These are phyloP conservation scores for Condylura cristata DNA, from an alignment of 2,113 vertebrate genomes.

Conservation along the genomic window DNA sequence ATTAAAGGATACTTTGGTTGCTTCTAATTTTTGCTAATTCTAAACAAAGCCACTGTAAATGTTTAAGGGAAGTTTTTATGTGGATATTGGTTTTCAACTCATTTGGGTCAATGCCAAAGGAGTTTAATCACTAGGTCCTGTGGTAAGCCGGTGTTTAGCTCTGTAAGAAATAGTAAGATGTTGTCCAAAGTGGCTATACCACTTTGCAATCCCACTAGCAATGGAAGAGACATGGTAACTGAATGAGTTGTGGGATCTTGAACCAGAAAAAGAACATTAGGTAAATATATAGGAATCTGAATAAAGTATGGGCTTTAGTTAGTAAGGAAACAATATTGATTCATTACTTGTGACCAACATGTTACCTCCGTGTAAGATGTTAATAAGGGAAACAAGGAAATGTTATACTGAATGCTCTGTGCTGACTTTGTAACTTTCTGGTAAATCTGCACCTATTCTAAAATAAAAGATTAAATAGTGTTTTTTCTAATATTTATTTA, in stretches of 20 bases:
- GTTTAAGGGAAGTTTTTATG: not conserved
- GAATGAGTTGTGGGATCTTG: not conserved
- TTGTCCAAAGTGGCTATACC: not conserved
- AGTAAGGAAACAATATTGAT: not conserved
- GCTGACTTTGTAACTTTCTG: not conserved
- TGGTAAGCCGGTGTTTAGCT: not conserved
- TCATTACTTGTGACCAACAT: not conserved
- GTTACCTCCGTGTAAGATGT: not conserved
- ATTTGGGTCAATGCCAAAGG: slow-evolving; percentile 7
- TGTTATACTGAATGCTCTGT: not conserved
- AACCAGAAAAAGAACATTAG: not conserved
- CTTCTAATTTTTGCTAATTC: not conserved
- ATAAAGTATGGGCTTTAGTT: not conserved
- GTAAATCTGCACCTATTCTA: not conserved
- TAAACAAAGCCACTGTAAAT: not conserved
- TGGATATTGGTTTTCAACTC: not conserved
- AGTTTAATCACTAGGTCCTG: not conserved
- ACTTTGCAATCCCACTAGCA: not conserved
- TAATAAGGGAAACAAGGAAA: not conserved
- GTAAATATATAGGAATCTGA: not conserved
- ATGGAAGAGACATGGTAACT: not conserved
- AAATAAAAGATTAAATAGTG: not conserved
- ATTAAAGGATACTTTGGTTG: not conserved
- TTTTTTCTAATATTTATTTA: no score
- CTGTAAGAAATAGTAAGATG: not conserved